Conservation (phyloP, 2,888 invertebrate species). For the Dicycla oo region DNA sequence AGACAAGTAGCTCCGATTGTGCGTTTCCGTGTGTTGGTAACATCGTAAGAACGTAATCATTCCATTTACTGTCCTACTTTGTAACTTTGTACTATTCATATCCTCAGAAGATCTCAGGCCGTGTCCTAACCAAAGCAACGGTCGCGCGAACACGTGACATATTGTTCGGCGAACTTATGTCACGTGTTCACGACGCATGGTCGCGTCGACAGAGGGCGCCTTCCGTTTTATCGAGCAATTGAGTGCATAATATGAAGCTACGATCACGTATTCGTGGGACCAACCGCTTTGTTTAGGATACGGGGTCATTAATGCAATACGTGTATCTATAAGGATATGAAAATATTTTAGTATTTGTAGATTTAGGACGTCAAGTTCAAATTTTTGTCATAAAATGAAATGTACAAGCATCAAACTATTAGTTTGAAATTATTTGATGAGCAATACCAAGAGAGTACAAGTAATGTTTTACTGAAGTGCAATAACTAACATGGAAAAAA, state of each 20-base stretch:
- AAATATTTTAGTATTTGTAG: constrained; percentile 70
- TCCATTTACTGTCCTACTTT: constrained; percentile 36
- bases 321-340: constrained; percentile 45
- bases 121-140: neutral
- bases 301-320: constrained; percentile 36
- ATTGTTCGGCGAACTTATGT: neutral
- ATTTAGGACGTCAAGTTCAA: constrained; percentile 76
- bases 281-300: neutral
- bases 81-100: constrained; percentile 24
- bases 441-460: constrained; percentile 85
- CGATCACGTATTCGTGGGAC: neutral
- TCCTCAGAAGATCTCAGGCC: constrained; percentile 5
- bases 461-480: constrained; percentile 73
- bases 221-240: neutral
- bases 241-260: neutral
- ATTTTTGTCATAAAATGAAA: constrained; percentile 73
- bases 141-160: neutral
- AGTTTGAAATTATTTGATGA: constrained; percentile 77
- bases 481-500: constrained; percentile 72
- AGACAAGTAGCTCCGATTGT: constrained; percentile 8
- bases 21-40: constrained; percentile 20
- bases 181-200: too few species aligned
- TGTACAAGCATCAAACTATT: constrained; percentile 76
- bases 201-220: neutral
- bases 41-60: constrained; percentile 16